Conservation (phyloP, 2,797 vertebrate species). For the Nothura maculosa region DNA sequence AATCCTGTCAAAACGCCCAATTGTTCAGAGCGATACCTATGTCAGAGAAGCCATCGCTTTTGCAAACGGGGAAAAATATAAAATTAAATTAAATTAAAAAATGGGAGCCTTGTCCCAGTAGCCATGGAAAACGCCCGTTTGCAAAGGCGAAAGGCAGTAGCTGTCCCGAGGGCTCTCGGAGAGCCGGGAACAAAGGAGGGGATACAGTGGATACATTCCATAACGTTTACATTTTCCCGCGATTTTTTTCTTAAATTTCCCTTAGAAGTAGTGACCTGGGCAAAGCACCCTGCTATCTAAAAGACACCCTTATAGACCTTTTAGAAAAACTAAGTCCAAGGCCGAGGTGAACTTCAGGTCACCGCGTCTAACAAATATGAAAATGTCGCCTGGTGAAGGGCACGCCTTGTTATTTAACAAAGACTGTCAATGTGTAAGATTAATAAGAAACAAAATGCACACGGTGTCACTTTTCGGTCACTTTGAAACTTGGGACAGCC, state of each 20-base stretch:
- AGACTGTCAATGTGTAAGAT: constrained; percentile 99
- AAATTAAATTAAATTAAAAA: too few species aligned
- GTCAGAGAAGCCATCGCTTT: neutral
- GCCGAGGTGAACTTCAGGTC: constrained; percentile 99
- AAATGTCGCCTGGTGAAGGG: constrained; percentile 98
- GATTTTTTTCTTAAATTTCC: constrained; percentile 77
- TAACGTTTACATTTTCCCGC: constrained; percentile 83
- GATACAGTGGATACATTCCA: constrained; percentile 83
- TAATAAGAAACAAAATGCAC: constrained; percentile 99
- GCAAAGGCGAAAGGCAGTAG: constrained; percentile 8
- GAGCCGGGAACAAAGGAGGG: constrained; percentile 75
- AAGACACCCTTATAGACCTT: constrained; percentile 87
- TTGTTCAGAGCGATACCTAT: neutral
- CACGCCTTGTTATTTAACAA: constrained; percentile 99
- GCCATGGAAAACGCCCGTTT: neutral
- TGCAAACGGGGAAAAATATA: neutral
- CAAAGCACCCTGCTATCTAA: constrained; percentile 86
- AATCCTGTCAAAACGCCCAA: constrained; percentile 7
- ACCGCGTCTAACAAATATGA: constrained; percentile 99
- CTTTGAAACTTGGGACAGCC: constrained; percentile 90
- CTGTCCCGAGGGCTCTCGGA: neutral
- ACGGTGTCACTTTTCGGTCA: constrained; percentile 98
- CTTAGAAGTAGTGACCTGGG: constrained; percentile 86
- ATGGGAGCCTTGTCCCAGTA: neutral
- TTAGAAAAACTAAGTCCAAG: constrained; percentile 97